Evolutionary conservation across 1,140 invertebrate genomes (phyloP).

Genomic region (Riptortus pedestris): DNA sequence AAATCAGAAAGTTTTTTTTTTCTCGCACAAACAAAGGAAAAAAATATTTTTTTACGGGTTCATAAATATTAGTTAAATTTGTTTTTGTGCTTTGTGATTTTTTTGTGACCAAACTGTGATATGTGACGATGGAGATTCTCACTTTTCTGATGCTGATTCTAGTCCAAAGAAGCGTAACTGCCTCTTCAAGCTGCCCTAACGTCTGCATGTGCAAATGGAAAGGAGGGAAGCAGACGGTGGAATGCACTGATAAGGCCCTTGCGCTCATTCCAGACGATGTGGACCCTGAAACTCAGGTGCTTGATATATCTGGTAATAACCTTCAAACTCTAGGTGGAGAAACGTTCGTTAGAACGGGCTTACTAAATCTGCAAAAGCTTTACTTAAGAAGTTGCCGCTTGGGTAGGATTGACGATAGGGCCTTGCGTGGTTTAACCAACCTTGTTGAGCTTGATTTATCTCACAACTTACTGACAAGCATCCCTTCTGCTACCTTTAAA

Average conservation of each 20-base stretch:
- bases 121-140: conserved; percentile 20
- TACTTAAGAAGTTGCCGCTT: conserved; percentile 71
- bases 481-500: conserved; percentile 66
- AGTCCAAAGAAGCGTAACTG: conserved; percentile 26
- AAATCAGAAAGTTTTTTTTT: too few species aligned
- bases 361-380: conserved; percentile 76
- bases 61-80: not conserved
- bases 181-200: conserved; percentile 51
- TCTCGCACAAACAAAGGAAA: too few species aligned
- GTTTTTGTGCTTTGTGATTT: not conserved
- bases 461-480: conserved; percentile 61
- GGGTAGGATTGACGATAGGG: conserved; percentile 69
- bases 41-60: too few species aligned
- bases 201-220: conserved; percentile 87
- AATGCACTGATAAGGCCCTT: conserved; percentile 69
- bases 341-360: conserved; percentile 63
- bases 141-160: conserved; percentile 16
- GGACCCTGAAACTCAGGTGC: conserved; percentile 76
- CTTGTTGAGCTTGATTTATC: conserved; percentile 79
- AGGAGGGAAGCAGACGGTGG: conserved; percentile 79
- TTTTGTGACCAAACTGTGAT: not conserved
- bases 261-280: conserved; percentile 71
- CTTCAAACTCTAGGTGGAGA: conserved; percentile 68
- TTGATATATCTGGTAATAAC: conserved; percentile 78
- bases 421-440: conserved; percentile 73